Evolutionary conservation across 2,113 vertebrate species (phyloP).

Genomic region (Chloropsis hardwickii): DNA sequence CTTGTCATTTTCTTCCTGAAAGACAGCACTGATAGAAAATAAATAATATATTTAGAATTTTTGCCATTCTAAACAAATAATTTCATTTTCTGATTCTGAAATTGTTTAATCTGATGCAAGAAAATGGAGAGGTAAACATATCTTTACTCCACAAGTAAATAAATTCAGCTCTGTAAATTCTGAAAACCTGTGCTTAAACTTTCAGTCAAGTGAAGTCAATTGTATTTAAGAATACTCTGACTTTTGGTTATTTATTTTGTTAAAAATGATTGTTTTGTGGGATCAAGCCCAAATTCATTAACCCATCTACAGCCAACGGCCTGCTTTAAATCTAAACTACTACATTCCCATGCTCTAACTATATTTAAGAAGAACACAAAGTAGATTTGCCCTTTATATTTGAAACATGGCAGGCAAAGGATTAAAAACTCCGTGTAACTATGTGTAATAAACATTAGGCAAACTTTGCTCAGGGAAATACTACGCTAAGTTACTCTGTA

Average conservation of each 20-base stretch:
- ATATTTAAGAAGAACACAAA: not conserved
- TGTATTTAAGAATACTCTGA: not conserved
- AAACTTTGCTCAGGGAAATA: not conserved
- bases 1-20: not conserved
- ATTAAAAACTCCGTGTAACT: not conserved
- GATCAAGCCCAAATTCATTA: not conserved
- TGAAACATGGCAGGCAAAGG: not conserved
- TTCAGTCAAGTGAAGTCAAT: not conserved
- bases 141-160: not conserved
- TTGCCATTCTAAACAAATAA: not conserved
- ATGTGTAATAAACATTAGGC: not conserved
- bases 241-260: not conserved
- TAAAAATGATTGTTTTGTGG: not conserved
- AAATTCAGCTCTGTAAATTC: not conserved
- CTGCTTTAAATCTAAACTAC: not conserved
- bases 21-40: not conserved
- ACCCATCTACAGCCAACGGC: not conserved
- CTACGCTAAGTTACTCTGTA: not conserved
- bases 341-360: not conserved
- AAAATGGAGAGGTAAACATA: not conserved
- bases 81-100: not conserved
- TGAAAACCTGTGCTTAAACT: not conserved
- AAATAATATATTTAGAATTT: not conserved
- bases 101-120: not conserved
- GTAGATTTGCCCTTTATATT: not conserved